These are phyloP conservation scores for Eulemur rufifrons DNA, from an alignment of 2,113 vertebrate genomes.

Conservation along the genomic window DNA sequence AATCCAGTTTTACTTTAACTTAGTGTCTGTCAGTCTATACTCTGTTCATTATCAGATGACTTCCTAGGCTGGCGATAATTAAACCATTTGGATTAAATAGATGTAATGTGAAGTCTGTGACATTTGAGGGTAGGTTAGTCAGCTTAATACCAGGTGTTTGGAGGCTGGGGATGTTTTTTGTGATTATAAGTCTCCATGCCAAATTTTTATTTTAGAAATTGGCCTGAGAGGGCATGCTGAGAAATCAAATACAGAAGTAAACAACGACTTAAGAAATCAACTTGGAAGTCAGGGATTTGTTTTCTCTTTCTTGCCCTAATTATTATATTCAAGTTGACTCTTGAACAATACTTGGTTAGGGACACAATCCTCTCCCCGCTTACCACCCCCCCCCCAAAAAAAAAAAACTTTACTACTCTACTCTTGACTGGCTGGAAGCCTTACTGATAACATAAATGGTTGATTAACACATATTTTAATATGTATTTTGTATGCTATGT, in stretches of 20 bases:
- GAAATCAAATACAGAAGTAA: conserved; percentile 26
- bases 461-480: background rate
- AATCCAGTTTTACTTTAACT: conserved; percentile 24
- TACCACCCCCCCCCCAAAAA: no score
- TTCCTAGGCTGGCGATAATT: conserved; percentile 9
- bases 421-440: background rate
- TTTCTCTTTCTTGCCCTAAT: background rate
- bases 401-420: background rate
- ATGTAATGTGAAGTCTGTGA: conserved; percentile 36
- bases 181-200: conserved; percentile 12
- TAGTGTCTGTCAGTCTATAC: background rate
- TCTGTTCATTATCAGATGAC: background rate
- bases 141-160: conserved; percentile 41
- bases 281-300: background rate
- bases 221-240: conserved; percentile 7
- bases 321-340: background rate
- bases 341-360: background rate
- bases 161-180: background rate
- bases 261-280: conserved; percentile 18
- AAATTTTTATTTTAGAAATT: conserved; percentile 62
- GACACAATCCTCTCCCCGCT: background rate
- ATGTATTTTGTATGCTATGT: no score
- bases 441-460: background rate
- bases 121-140: background rate
- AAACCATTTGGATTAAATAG: conserved; percentile 28